Conservation (phyloP, 1,140 invertebrate genomes). For the Drosophila sproati region DNA sequence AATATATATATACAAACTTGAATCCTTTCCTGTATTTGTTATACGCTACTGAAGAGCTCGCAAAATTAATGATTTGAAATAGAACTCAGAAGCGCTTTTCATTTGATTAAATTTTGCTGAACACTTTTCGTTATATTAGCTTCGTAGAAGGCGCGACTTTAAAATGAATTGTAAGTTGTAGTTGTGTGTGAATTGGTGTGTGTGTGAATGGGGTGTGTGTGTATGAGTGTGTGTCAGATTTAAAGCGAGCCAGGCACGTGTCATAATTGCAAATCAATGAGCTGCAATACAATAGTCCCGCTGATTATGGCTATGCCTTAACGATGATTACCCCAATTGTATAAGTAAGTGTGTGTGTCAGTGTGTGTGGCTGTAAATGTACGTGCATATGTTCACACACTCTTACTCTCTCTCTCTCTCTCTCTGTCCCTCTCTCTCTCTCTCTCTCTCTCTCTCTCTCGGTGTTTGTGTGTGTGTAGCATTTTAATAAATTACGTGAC, state of each 20-base stretch:
- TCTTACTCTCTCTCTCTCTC: neutral
- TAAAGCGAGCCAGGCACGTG: conserved; percentile 59
- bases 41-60: conserved; percentile 21
- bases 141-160: conserved; percentile 7
- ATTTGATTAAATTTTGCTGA: conserved; percentile 24
- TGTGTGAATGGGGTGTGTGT: conserved; percentile 2
- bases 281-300: conserved; percentile 73
- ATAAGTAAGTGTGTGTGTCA: conserved; percentile 9
- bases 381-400: conserved; percentile 43
- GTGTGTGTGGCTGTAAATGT: conserved; percentile 25
- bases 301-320: conserved; percentile 78
- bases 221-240: conserved; percentile 11
- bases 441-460: neutral
- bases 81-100: conserved; percentile 31
- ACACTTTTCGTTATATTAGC: conserved; percentile 9
- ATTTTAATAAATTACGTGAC: conserved; percentile 83
- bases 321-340: conserved; percentile 82
- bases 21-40: too few species aligned
- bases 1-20: too few species aligned
- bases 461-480: conserved; percentile 53
- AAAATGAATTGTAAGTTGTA: neutral
- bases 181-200: neutral
- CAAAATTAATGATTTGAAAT: conserved; percentile 27
- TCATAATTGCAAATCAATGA: conserved; percentile 82
- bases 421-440: neutral